Evolutionary conservation across 2,113 vertebrate genomes (phyloP).

Genomic region (Tachuris rubrigastra): DNA sequence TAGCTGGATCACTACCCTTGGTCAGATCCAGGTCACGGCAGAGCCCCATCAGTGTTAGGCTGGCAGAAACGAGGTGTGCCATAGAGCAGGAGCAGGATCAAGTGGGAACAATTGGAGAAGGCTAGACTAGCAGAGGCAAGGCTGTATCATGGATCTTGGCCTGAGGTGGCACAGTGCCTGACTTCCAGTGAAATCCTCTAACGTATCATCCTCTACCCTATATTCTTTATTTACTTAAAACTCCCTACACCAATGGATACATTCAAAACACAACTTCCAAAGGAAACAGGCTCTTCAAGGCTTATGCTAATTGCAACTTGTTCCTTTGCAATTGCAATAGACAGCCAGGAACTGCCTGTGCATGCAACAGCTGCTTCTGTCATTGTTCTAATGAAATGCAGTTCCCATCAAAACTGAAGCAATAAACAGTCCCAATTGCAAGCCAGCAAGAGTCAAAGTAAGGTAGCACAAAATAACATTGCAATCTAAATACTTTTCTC

Average conservation of each 20-base stretch:
- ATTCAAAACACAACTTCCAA: not conserved
- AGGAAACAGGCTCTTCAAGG: not conserved
- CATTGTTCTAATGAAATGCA: not conserved
- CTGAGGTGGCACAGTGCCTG: not conserved
- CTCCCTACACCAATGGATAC: not conserved
- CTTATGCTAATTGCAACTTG: not conserved
- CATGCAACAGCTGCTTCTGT: not conserved
- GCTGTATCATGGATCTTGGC: not conserved
- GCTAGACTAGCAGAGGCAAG: not conserved
- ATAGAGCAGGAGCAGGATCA: not conserved
- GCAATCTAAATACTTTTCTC: not conserved
- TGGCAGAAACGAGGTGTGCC: not conserved
- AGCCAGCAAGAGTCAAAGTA: not conserved
- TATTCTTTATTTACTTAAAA: not conserved
- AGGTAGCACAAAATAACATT: not conserved
- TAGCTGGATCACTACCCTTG: not conserved
- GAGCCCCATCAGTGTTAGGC: accelerated
- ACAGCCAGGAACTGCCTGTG: not conserved
- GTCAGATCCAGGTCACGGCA: not conserved
- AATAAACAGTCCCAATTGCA: not conserved
- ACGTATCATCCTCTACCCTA: not conserved
- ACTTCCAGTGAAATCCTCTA: not conserved
- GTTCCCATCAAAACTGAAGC: not conserved
- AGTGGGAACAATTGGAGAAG: accelerated
- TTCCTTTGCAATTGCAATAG: not conserved